Evolutionary conservation across 2,113 vertebrate genomes (phyloP).

Genomic region (Catagonus wagneri): DNA sequence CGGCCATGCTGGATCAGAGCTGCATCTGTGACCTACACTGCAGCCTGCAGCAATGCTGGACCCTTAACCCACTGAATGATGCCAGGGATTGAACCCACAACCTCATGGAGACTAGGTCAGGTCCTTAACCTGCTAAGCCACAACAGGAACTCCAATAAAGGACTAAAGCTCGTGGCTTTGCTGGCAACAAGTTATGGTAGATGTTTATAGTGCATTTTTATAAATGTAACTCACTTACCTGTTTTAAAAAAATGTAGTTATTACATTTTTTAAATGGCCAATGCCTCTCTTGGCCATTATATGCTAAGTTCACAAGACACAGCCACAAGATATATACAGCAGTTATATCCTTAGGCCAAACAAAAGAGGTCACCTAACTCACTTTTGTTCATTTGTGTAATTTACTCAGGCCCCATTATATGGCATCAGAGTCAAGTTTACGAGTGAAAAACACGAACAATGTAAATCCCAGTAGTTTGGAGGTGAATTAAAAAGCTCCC

Average conservation of each 20-base stretch:
- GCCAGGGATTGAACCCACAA: no score
- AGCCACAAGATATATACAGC: constrained; percentile 7
- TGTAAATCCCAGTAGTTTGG: constrained; percentile 61
- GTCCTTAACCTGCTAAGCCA: no score
- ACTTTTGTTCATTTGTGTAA: constrained; percentile 56
- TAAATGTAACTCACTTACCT: constrained; percentile 36
- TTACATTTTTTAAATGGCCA: background rate
- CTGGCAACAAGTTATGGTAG: constrained; percentile 18
- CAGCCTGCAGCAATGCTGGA: no score
- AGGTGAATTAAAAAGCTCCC: constrained; percentile 64
- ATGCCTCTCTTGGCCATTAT: constrained; percentile 11
- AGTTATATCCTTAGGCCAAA: constrained; percentile 65
- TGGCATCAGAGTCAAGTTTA: constrained; percentile 69
- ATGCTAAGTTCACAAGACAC: constrained; percentile 9
- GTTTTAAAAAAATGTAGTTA: constrained; percentile 59
- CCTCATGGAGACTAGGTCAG: no score
- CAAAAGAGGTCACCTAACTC: constrained; percentile 59
- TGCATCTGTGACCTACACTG: no score
- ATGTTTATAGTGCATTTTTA: constrained; percentile 24
- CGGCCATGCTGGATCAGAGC: no score
- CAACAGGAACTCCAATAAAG: no score
- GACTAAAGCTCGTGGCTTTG: background rate
- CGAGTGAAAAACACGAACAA: constrained; percentile 63
- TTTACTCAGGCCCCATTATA: constrained; percentile 56
- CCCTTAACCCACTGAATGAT: no score